Conservation (phyloP, 2,888 invertebrate species). For the Mimachlamys varia region DNA sequence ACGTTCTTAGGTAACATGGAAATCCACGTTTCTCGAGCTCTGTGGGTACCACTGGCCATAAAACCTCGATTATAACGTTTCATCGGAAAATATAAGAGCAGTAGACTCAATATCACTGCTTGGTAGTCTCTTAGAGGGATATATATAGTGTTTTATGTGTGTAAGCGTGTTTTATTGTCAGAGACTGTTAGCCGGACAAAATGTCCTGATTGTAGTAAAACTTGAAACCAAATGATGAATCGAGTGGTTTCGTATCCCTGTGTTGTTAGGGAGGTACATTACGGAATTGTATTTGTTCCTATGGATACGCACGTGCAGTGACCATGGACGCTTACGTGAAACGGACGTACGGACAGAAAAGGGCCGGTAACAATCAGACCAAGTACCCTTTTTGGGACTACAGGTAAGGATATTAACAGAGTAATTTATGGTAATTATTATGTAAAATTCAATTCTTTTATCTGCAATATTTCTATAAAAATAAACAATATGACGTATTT, state of each 20-base stretch:
- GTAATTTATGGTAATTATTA: not conserved
- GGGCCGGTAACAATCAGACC: not conserved
- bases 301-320: conserved; percentile 7
- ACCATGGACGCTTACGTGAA: conserved; percentile 20
- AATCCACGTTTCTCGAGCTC: not conserved
- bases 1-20: not conserved
- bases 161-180: not conserved
- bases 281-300: not conserved
- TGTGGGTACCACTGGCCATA: not conserved
- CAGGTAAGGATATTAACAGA: not conserved
- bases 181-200: not conserved
- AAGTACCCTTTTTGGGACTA: conserved; percentile 28
- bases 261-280: not conserved
- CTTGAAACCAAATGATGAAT: not conserved
- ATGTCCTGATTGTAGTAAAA: not conserved
- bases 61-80: not conserved
- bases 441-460: too few species aligned
- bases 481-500: too few species aligned
- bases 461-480: too few species aligned
- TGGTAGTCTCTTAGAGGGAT: not conserved
- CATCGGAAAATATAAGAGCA: not conserved
- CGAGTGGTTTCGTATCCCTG: not conserved
- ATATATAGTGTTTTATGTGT: not conserved
- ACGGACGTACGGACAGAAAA: conserved; percentile 29
- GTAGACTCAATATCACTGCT: not conserved